phyloP scores from a whole-genome alignment of 2,888 invertebrate genomes.

The Amphipoea oculea region DNA sequence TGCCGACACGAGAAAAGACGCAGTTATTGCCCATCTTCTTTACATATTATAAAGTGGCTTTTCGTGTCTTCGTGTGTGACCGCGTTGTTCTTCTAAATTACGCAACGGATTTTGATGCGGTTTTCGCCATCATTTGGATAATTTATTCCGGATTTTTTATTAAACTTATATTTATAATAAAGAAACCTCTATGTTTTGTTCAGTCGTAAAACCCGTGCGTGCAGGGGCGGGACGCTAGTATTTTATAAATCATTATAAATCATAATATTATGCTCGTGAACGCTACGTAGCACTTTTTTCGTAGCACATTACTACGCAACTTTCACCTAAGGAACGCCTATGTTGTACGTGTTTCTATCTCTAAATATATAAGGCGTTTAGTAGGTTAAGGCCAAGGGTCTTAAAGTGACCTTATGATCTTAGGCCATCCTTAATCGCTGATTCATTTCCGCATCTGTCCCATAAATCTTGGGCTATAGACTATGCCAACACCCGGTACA shows the following conservation, averaged over 20 bases:
- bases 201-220: background rate
- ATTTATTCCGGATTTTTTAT: background rate
- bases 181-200: background rate
- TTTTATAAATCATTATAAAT: slow-evolving; percentile 21
- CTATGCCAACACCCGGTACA: slow-evolving; percentile 42
- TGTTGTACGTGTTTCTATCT: slow-evolving; percentile 36
- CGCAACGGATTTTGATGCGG: background rate
- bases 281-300: slow-evolving; percentile 45
- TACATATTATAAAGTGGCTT: background rate
- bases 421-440: slow-evolving; percentile 57
- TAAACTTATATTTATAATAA: background rate
- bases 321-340: slow-evolving; percentile 31
- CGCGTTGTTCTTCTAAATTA: background rate
- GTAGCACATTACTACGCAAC: slow-evolving; percentile 37
- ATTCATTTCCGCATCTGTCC: slow-evolving; percentile 59
- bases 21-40: background rate
- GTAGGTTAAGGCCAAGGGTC: slow-evolving; percentile 36
- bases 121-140: background rate
- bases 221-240: background rate
- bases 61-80: background rate
- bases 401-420: slow-evolving; percentile 41
- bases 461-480: slow-evolving; percentile 44
- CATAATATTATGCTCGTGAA: slow-evolving; percentile 9
- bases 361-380: slow-evolving; percentile 37
- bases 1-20: background rate